Percentiles rank a stretch among this genome's conserved stretches.
phyloP scores from a whole-genome alignment of 2,797 vertebrate genomes.

The Bovichtus variegatus region DNA sequence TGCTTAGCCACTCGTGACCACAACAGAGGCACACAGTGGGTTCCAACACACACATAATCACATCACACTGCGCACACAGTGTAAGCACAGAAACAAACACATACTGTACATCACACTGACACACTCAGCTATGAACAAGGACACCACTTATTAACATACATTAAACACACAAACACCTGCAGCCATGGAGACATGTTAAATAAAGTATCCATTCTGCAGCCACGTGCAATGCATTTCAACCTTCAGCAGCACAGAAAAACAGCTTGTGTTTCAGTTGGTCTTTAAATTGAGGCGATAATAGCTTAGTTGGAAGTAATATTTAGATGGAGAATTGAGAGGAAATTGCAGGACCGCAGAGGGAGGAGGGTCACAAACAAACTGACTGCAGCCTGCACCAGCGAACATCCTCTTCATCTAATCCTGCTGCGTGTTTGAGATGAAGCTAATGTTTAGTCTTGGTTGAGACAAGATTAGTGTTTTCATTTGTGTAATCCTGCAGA shows the following conservation, averaged over 20 bases:
- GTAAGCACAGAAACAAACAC: constrained; percentile 6
- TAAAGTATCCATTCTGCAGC: constrained; percentile 8
- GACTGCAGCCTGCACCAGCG: not conserved
- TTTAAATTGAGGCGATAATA: constrained; percentile 10
- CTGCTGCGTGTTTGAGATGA: constrained; percentile 20
- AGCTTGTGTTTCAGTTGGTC: not conserved
- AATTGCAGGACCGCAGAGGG: constrained; percentile 20
- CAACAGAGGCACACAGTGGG: constrained; percentile 10
- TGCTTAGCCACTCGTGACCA: constrained; percentile 28
- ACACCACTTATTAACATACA: constrained; percentile 6
- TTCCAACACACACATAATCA: constrained; percentile 21
- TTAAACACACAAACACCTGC: constrained; percentile 41
- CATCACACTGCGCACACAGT: constrained; percentile 8
- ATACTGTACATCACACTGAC: constrained; percentile 14
- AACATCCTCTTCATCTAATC: constrained; percentile 13
- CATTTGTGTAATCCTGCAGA: constrained; percentile 20
- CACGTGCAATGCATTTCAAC: constrained; percentile 12
- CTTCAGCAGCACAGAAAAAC: constrained; percentile 8
- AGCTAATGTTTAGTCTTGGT: constrained; percentile 9
- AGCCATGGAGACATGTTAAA: constrained; percentile 42
- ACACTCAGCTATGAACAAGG: constrained; percentile 14
- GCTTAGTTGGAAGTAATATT: constrained; percentile 8
- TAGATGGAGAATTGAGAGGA: constrained; percentile 25
- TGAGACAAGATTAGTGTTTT: constrained; percentile 5
- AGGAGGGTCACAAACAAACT: constrained; percentile 11